Base-by-base conservation (phyloP, 2,888 invertebrate species). In the Yponomeuta evonymella region DNA sequence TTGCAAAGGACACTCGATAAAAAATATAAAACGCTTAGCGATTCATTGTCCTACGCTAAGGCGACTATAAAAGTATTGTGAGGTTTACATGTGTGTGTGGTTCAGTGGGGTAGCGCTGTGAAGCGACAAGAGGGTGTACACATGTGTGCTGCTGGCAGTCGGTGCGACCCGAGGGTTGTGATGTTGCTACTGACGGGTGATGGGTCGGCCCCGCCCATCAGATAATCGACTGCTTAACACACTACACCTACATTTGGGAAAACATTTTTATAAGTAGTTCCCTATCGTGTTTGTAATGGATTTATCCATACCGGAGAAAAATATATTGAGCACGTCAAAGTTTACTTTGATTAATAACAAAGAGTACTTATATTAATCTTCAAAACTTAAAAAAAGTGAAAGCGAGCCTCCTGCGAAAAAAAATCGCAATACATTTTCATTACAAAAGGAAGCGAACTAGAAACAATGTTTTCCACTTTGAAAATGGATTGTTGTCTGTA, bases 1-100 rank as follows among this genome's bases (percentile, higher is more conserved):
- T 75, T 75, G 85, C 83, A 88, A 87, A 86, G 82, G 80, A 82
- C 80, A 86, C 82, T 12, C 15, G 87, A 89, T 88, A 84, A 90
- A 86, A 79, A 64, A 29, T 63, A 69, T 89, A 89, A 90, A 89
- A 86, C 87, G 89, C 88, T 91, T 90, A 88, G 76, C 78, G 79
- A 78, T 80, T 81, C 81, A 87, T 88, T 90, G 87, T 89, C 83
- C 84, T 80, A 81, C 9, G 58, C 15, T 12, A 15, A 69, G 75
- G 79, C 79, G 75, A 74, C 77, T 74, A 76, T 81, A 79, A 63
- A 64, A 48, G 87, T 85, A 85, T 81, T 79, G 79, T 75, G 70
- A 72, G 70, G 73, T 72, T 73, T 74, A 78, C 75, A 79, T 79
- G 78, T 75, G 78, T 75, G 75, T 77, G 78, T 82, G 78, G 70